Percentiles rank a stretch among this genome's conserved stretches.
phyloP scores from a whole-genome alignment of 2,113 vertebrate genomes.

The Heptranchias perlo region DNA sequence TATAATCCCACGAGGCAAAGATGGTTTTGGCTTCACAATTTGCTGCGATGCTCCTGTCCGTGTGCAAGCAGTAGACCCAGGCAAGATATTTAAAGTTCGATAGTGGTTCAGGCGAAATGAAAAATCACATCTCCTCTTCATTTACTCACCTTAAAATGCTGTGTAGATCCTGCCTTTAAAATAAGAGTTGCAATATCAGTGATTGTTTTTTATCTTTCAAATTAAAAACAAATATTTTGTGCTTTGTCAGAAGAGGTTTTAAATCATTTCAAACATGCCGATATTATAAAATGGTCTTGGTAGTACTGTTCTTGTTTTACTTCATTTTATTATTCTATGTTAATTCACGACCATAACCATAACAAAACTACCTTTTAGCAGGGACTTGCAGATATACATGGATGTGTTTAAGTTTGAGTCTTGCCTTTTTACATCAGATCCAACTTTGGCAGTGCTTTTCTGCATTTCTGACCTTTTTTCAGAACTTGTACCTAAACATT shows the following conservation, averaged over 20 bases:
- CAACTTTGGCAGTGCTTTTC: neutral
- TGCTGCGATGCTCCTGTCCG: constrained; percentile 90
- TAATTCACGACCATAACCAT: neutral
- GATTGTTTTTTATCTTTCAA: neutral
- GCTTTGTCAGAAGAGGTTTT: neutral
- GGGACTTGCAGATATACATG: neutral
- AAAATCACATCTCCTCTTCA: neutral
- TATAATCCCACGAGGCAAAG: constrained; percentile 79
- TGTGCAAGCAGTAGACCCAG: constrained; percentile 89
- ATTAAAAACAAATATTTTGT: neutral
- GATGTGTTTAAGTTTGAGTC: neutral
- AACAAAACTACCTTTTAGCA: neutral
- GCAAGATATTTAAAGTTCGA: constrained; percentile 53
- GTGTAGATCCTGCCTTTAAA: neutral
- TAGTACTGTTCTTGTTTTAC: neutral
- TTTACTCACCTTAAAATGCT: neutral
- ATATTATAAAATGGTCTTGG: neutral
- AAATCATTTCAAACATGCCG: neutral
- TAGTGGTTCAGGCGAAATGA: neutral
- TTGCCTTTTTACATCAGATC: neutral
- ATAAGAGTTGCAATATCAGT: neutral
- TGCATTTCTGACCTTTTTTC: neutral
- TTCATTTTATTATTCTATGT: neutral
- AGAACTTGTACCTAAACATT: neutral
- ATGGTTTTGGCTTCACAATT: constrained; percentile 93